Base-by-base conservation (phyloP, 2,888 invertebrate genomes). In the Hyposoter dolosus region DNA sequence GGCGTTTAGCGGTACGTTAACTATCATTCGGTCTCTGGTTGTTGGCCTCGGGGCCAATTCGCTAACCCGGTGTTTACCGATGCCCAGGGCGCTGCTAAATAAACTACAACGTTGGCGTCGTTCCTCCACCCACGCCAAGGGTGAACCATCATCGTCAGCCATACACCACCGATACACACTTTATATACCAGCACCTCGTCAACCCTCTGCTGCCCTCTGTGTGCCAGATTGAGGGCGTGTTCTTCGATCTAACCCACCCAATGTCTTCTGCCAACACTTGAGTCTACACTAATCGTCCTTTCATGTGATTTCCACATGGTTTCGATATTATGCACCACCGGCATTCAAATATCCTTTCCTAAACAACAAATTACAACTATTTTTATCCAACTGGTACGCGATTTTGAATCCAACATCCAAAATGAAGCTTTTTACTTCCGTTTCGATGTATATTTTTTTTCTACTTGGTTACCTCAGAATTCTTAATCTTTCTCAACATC, bases 51-150 rank as follows among this genome's bases (percentile, higher is more conserved):
- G 90, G 93, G 94, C 93, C 93, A 94, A 94, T 93, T 93, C 92
- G 92, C 94, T 94, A 94, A 94, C 92, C 93, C 93, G 92, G 91
- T 94, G 93, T 94, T 94, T 94, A 94, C 93, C 93, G 91, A 93
- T 93, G 93, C 94, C 93, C 91, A 91, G 90, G 93, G 94, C 94
- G 90, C 91, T 91, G 92, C 90, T 94, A 93, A 94, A 94, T 93
- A 94, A 94, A 93, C 93, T 92, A 91, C 92, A 89, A 91, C 89
- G 88, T 82, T 68, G 40, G 88, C 89, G 87, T 79, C 87, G 72
- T 56, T 63, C 85, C 40, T 65, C 80, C 74, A 69, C 77, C 65
- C 78, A 56, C 69, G 75, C 74, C 69, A 56, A 80, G 74, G 72
- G 74, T 43, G 40, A 50, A 69, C 83, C 83, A 85, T 85, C 83